Evolutionary conservation across 2,797 vertebrate genomes (phyloP), one percentile per base, ranked within the genome.

Genomic region (Sylvia borin): DNA sequence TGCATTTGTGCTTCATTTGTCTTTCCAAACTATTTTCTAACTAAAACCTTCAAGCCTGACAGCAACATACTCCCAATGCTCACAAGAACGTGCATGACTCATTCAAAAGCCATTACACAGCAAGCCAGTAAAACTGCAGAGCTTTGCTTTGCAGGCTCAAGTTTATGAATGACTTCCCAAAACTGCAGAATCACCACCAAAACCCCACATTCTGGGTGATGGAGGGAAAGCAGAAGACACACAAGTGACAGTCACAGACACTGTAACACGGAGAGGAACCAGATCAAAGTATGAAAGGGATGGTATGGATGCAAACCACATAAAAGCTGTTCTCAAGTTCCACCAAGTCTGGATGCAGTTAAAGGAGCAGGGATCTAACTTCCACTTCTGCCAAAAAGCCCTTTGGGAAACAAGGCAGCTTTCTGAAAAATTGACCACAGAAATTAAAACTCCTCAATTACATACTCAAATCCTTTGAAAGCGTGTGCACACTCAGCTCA

Each of bases 351-450:
- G 93, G 91, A 94, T 93, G 85, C 83, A 93, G 80, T 96, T 95
- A 96, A 93, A 96, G 94, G 66, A 94, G 90, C 50, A 67, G 64
- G 67, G 90, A 94, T 95, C 88, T 90, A 88, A 90, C 83, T 91
- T 92, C 87, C 76, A 91, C 76, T 94, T 90, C 83, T 94, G 93
- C 93, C 94, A 96, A 95, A 92, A 96, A 90, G 11, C 82, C 93
- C 91, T 90, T 93, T 92, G 93, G 91, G 90, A 95, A 97, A 96
- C 85, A 79, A 93, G 89, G 61, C 81, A 93, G 91, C 94, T 87
- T 92, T 96, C 93, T 95, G 92, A 94, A 95, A 97, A 91, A 89
- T 10, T 91, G 92, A 96, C 94, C 96, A 94, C 87, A 92, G 94
- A 93, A 96, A 93, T 94, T 81, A 97, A 87, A 92, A 73, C 90